These are phyloP conservation scores for Cryptophagus acutangulus DNA, from an alignment of 2,888 invertebrate species.

Conservation along the genomic window DNA sequence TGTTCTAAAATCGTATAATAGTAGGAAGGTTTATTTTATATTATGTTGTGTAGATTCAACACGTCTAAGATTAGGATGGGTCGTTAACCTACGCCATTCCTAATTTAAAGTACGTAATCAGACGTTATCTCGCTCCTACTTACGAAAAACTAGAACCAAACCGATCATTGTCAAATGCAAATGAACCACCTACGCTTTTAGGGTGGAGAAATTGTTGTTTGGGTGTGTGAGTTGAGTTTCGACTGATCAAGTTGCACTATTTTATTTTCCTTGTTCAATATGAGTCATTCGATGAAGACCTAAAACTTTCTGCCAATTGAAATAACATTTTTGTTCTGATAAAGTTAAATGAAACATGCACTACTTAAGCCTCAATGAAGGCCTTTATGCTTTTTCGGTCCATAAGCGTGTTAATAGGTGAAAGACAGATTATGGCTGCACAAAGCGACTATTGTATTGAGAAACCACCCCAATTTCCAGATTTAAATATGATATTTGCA, in stretches of 20 bases:
- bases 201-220: neutral
- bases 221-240: no score
- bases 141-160: neutral
- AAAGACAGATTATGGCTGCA: constrained; percentile 25
- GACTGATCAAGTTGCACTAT: no score
- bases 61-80: constrained; percentile 39
- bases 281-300: no score
- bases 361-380: neutral
- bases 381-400: no score
- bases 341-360: constrained; percentile 4
- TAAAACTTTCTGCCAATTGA: neutral
- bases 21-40: no score
- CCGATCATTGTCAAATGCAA: neutral
- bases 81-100: constrained; percentile 36
- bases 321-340: neutral
- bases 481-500: constrained; percentile 31
- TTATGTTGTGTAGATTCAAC: no score
- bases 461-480: constrained; percentile 23
- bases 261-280: no score
- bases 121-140: constrained; percentile 17
- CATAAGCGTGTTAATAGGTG: constrained; percentile 29
- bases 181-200: constrained; percentile 4
- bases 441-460: constrained; percentile 25
- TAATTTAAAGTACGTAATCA: constrained; percentile 25
- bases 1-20: no score